phyloP scores from a whole-genome alignment of 2,888 invertebrate genomes.

The Hipparchia sbordonii region DNA sequence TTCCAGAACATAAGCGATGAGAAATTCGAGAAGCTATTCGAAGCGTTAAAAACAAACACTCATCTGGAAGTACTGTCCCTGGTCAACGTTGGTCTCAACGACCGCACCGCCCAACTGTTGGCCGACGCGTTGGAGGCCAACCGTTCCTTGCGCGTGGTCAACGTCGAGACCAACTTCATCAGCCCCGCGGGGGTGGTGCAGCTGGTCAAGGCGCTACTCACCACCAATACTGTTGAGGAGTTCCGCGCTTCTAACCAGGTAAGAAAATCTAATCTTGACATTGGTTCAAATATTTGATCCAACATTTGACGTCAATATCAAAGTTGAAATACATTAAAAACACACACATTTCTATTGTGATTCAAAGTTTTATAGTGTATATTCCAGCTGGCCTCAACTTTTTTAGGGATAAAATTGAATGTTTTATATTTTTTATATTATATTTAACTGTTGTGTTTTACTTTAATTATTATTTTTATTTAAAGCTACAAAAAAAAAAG shows the following conservation, averaged over 20 bases:
- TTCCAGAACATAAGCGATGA: conserved; percentile 97
- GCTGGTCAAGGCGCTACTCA: conserved; percentile 92
- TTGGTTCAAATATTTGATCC: background rate
- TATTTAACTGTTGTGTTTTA: too few relatives aligned
- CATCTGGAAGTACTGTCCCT: conserved; percentile 95
- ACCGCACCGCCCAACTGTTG: conserved; percentile 91
- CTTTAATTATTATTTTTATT: too few relatives aligned
- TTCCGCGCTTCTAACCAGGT: conserved; percentile 99
- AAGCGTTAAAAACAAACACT: conserved; percentile 94
- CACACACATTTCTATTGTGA: too few relatives aligned
- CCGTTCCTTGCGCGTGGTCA: conserved; percentile 91
- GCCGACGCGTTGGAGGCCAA: conserved; percentile 92
- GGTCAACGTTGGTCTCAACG: conserved; percentile 96
- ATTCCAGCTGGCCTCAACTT: too few relatives aligned
- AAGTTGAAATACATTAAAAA: too few relatives aligned
- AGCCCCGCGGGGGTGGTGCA: conserved; percentile 93
- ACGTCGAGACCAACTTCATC: conserved; percentile 98
- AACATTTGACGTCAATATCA: background rate
- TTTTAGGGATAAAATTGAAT: too few relatives aligned
- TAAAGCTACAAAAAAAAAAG: too few relatives aligned
- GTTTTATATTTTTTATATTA: too few relatives aligned
- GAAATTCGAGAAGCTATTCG: conserved; percentile 94
- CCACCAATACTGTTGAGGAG: conserved; percentile 94
- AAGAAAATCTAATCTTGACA: background rate
- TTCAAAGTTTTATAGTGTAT: too few relatives aligned